Base-by-base conservation (phyloP, 2,113 vertebrate species). In the Callithrix jacchus region DNA sequence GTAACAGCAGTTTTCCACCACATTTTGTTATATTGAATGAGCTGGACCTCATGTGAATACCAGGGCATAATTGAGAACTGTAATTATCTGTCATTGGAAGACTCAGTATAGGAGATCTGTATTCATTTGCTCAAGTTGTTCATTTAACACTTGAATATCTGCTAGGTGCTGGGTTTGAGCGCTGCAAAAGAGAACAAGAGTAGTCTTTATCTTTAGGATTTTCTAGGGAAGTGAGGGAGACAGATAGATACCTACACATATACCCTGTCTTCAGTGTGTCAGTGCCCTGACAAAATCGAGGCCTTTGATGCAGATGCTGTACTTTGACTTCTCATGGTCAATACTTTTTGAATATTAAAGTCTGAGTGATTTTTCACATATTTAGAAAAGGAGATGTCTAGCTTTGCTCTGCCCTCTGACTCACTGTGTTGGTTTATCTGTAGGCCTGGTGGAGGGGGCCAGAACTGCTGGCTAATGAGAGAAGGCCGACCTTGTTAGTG, bases 351-450 rank as follows among this genome's bases (percentile, higher is more conserved):
- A 81, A 21, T 81, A 32, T 89, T 88, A 86, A 87, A 94, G 71
- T 88, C 23, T 68, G 23, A 91, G 35, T 64, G 45, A 27, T 30
- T 2, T 81, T 70, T 89, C 66, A 42, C 23, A 40, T 84, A 52
- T 81, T 35, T 84, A 84, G 47, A 77, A 94, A 92, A 70, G 70
- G 23, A 93, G 91, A 16, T 89, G 61, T 21, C 64, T 90, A 54
- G 3, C 66, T 85, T 91, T 88, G 25, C 21, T 68, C 21, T 95
- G 45, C 9, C 12, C 42, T 52, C 14, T 81, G 30, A 91, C 56
- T 84, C 42, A 30, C 4, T 56, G 2, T 49, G 17, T 47, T 95
- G 37, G 21, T 6, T 40, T 40, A 17, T 81, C 80, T 49, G n/a
- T 37, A 42, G 70, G 30, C 6, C 0, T n/a, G 54, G 8, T 61